Evolutionary conservation across 2,797 vertebrate genomes (phyloP).

Genomic region (Hippopotamyrus pictus): DNA sequence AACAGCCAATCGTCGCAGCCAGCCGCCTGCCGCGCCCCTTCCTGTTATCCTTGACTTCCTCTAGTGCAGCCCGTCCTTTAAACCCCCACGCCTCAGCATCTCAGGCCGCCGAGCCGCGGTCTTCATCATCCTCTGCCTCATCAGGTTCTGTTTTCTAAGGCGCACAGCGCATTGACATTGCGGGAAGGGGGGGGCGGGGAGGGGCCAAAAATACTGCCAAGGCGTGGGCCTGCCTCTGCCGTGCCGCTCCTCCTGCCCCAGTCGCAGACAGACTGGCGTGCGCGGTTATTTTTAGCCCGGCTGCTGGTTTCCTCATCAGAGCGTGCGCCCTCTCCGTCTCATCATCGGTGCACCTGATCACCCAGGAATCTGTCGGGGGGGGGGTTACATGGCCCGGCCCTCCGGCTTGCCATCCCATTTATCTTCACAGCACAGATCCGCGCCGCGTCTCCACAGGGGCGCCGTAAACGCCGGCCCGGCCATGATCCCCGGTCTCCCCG

Average conservation of each 20-base stretch:
- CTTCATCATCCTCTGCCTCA: constrained; percentile 67
- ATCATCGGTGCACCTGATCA: constrained; percentile 45
- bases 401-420: constrained; percentile 37
- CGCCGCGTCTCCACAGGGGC: not conserved
- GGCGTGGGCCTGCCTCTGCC: not conserved
- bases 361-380: constrained; percentile 41
- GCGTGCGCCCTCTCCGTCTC: constrained; percentile 26
- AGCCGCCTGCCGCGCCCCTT: not conserved
- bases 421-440: constrained; percentile 46
- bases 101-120: constrained; percentile 48
- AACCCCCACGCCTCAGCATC: constrained; percentile 44
- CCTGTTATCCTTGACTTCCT: constrained; percentile 41
- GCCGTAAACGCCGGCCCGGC: not conserved
- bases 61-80: constrained; percentile 45
- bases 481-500: not conserved
- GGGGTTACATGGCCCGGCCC: constrained; percentile 28
- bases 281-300: constrained; percentile 13
- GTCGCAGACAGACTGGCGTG: not conserved
- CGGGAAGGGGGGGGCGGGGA: constrained; percentile 37
- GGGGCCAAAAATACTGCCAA: constrained; percentile 14
- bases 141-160: constrained; percentile 65
- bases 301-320: not conserved
- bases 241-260: not conserved
- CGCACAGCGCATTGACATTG: constrained; percentile 60
- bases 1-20: not conserved